Base-by-base conservation (phyloP, 2,113 vertebrate species). In the Oryzias javanicus region DNA sequence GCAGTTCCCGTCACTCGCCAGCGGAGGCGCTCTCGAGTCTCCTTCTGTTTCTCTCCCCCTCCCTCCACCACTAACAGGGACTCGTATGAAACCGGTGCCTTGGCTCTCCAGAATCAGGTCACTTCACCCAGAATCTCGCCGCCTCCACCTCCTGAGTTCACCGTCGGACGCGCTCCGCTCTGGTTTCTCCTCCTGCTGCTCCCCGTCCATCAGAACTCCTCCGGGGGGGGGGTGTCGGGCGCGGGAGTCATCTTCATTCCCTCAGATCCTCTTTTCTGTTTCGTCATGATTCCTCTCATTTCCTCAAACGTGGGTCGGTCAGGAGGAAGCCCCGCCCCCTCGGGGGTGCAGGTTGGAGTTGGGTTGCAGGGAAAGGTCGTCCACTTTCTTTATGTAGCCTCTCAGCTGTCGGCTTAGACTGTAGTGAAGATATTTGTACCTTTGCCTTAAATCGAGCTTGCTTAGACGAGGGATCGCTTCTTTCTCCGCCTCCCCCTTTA, bases 401-500 rank as follows among this genome's bases (percentile, higher is more conserved):
- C 56, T 18, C 68, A 70, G 67, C 65, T 67, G 70, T 79, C 57
- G 18, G 35, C 59, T n/a, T 65, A 76, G 71, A 64, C 67, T 66
- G 52, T 18, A 41, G 70, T 78, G 27, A 64, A 68, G 46, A 79
- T 57, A 49, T 76, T 81, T 84, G 42, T 84, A 83, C 72, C 82
- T 87, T 85, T 86, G 86, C 86, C 86, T 89, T 90, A 88, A 85
- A 65, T 80, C 64, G 77, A 79, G 84, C 82, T 80, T 79, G 80
- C 85, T 82, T 57, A 81, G 82, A 82, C 81, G 70, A 86, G 76
- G 78, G 72, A 81, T 55, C 29, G 72, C 76, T 83, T 58, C 55
- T 65, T 83, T 58, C 55, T 67, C 70, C 12, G 46, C 60, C 55
- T 46, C 72, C 80, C 80, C 78, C 67, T 76, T 78, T 77, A 66